phyloP scores from a whole-genome alignment of 2,888 invertebrate species.

The Synergus japonicus region DNA sequence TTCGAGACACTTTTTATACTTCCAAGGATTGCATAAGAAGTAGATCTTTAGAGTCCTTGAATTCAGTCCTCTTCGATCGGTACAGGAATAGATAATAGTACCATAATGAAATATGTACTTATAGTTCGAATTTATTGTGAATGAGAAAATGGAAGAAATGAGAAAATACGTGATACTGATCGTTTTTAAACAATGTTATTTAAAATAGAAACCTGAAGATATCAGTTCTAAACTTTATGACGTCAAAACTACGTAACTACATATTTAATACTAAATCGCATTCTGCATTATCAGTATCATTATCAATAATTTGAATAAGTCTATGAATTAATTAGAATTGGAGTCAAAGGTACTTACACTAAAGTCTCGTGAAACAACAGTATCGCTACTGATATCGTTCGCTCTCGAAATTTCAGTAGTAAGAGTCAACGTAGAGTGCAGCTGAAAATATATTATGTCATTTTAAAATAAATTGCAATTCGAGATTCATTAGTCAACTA shows the following conservation, averaged over 20 bases:
- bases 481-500: background rate
- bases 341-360: background rate
- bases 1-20: background rate
- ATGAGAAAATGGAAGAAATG: background rate
- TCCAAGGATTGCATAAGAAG: background rate
- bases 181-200: background rate
- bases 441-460: background rate
- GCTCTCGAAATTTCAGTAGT: slow-evolving; percentile 10
- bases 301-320: background rate
- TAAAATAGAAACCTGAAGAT: background rate
- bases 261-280: background rate
- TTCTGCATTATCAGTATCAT: background rate
- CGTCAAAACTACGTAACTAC: background rate
- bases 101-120: background rate
- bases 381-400: background rate
- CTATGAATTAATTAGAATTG: background rate
- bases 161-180: slow-evolving; percentile 16
- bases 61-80: slow-evolving; percentile 8
- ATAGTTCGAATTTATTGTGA: background rate
- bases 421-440: slow-evolving; percentile 6
- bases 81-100: background rate
- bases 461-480: background rate
- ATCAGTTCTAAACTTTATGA: slow-evolving; percentile 1
- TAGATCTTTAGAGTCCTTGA: background rate
- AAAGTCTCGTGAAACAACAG: background rate